Percentiles rank a stretch among this genome's conserved stretches.
Evolutionary conservation across 2,797 vertebrate species (phyloP).

Genomic region (Hemitrygon akajei): DNA sequence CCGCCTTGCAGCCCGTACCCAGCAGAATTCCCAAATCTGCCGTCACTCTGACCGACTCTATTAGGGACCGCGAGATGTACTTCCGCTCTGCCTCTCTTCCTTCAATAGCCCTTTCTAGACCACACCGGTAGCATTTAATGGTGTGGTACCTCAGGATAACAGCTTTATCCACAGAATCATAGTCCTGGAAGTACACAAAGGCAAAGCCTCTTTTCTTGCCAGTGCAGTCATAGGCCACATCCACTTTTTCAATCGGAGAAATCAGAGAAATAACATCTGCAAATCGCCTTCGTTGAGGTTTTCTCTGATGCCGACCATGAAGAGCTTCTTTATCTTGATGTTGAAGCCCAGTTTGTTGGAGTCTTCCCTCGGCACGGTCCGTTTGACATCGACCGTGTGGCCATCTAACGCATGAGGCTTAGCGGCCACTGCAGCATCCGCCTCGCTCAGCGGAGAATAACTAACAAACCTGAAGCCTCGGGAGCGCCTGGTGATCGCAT

Average conservation of each 20-base stretch:
- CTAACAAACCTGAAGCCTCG: constrained; percentile 97
- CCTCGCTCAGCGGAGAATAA: constrained; percentile 85
- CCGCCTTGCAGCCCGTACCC: constrained; percentile 67
- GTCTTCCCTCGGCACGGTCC: constrained; percentile 92
- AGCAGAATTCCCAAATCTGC: constrained; percentile 67
- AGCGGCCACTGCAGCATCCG: constrained; percentile 84
- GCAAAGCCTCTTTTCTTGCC: constrained; percentile 93
- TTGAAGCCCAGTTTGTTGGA: constrained; percentile 87
- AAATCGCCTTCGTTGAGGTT: constrained; percentile 80
- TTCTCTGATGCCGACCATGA: constrained; percentile 83
- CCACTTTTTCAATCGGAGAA: constrained; percentile 85
- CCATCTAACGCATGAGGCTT: constrained; percentile 90
- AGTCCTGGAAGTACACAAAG: constrained; percentile 88
- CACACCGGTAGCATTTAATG: constrained; percentile 88
- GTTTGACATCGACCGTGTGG: constrained; percentile 87
- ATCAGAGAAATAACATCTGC: constrained; percentile 74
- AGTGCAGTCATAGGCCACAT: constrained; percentile 92
- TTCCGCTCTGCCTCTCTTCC: constrained; percentile 85
- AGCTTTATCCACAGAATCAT: constrained; percentile 90
- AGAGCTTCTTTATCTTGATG: constrained; percentile 96
- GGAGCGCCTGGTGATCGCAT: constrained; percentile 88
- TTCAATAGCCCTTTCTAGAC: constrained; percentile 94
- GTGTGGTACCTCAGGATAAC: constrained; percentile 90
- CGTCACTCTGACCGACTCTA: constrained; percentile 56
- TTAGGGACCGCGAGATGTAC: constrained; percentile 50